Evolutionary conservation across 2,113 vertebrate genomes (phyloP), one percentile per base, ranked within the genome.

Genomic region (Otolemur garnettii): DNA sequence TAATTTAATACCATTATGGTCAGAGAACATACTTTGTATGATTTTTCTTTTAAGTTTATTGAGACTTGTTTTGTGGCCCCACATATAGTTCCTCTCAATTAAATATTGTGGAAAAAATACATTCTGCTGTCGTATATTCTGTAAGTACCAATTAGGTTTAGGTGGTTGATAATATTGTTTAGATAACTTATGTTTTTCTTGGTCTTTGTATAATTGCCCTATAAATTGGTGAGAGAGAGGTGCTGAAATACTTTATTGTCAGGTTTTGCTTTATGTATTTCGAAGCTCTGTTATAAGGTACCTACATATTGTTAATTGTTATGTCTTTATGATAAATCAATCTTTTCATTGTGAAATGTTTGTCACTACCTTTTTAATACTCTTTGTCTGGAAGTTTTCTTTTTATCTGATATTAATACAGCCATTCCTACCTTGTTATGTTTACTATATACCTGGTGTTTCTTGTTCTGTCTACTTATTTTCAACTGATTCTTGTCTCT

Each of bases 1-100:
- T 66, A 80, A 60, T 91, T 96, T 93, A 96, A 87, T 53, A 82
- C 3, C 64, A 6, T 62, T 90, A 55, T 55, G 30, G 53, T 86
- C 68, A 64, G 75, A 72, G 68, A 87, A 74, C 18, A 82, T 38
- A 28, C 28, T 92, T 94, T 86, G 42, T 90, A 50, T 92, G 55
- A 62, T 90, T 92, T 96, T 90, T 64, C 80, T 84, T 91, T 92
- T 82, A 92, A 68, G 75, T 94, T 69, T 90, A 95, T 82, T 92
- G 64, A 79, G 57, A 28, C 33, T 82, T 90, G 85, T 69, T 83
- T 92, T 90, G 62, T 90, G 68, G n/a, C 30, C 79, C 18, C 87
- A 45, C 81, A 83, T 59, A 92, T 92, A 38, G 28, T 92, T 81
- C 93, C 35, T 89, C 42, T 92, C 72, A 75, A 82, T 87, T 96